Base-by-base conservation (phyloP, 2,113 vertebrate species). In the Sclerurus mexicanus region DNA sequence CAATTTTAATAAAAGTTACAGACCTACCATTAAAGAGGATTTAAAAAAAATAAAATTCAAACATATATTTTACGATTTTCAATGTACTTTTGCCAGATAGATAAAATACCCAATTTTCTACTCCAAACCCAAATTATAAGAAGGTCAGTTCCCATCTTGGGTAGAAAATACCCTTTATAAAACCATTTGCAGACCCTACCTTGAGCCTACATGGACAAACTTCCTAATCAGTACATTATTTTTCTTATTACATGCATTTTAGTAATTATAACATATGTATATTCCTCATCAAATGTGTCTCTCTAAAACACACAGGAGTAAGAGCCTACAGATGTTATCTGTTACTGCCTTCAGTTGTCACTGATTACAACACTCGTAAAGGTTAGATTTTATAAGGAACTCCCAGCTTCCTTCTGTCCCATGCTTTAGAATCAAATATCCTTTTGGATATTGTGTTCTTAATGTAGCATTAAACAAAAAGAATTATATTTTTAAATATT, bases 1-100 rank as follows among this genome's bases (percentile, higher is more conserved):
- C 37, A 87, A 63, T 96, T 96, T 93, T 90, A 96, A 94, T 94
- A 89, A 97, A 97, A 94, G 39, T 91, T 85, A 69, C 44, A 95
- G 71, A 78, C 84, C 22, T 82, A 64, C 19, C 52, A 55, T 44
- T 68, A 80, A 92, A 62, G 15, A 79, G 17, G 66, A 82, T 28
- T 72, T 1, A 2, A 16, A 1, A 19, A 73, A 46, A 66, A 42
- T 10, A 47, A 10, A 50, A 50, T 33, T 6, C 23, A 37, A 24
- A 53, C 20, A 69, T 0, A 5, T 46, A 39, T 93, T 85, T 86
- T 86, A 91, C 1, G 1, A 30, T 77, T 91, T 91, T 64, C 37
- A 56, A 21, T n/a, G 37, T 53, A 21, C 35, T 17, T 79, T 91
- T 90, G 37, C 62, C 66, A 79, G 44, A 68, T 60, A 33, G 39